Conservation (phyloP, 2,888 invertebrate species). For the Odontomyia ornata region DNA sequence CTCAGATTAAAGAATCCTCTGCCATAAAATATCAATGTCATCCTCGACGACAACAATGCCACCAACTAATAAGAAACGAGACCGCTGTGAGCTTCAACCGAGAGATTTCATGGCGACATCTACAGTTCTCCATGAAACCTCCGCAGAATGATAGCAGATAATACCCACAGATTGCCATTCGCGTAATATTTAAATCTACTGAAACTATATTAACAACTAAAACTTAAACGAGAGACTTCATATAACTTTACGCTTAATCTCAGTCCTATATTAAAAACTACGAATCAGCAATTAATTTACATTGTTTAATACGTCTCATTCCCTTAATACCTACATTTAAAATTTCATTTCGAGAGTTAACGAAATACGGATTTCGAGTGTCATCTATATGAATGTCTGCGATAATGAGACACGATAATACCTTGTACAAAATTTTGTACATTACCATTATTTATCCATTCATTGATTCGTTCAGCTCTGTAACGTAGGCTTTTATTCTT, state of each 20-base stretch:
- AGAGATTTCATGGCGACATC: too few species aligned
- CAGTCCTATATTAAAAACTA: background rate
- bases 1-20: too few species aligned
- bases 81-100: too few species aligned
- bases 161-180: too few species aligned
- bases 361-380: conserved; percentile 7
- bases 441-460: conserved; percentile 48
- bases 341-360: conserved; percentile 34
- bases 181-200: too few species aligned
- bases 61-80: too few species aligned
- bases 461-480: conserved; percentile 49
- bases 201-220: too few species aligned
- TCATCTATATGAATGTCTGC: conserved; percentile 46
- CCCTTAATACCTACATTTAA: background rate
- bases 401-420: conserved; percentile 49
- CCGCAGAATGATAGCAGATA: too few species aligned
- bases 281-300: background rate
- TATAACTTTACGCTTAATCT: background rate
- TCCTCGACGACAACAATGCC: too few species aligned
- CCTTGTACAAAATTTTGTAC: conserved; percentile 45
- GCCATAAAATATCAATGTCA: too few species aligned
- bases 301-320: background rate
- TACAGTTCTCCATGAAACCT: too few species aligned
- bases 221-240: too few species aligned
- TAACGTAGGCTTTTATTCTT: conserved; percentile 7